Evolutionary conservation across 1,140 invertebrate genomes (phyloP), one percentile per base, ranked within the genome.

Genomic region (Cryptotermes secundus): DNA sequence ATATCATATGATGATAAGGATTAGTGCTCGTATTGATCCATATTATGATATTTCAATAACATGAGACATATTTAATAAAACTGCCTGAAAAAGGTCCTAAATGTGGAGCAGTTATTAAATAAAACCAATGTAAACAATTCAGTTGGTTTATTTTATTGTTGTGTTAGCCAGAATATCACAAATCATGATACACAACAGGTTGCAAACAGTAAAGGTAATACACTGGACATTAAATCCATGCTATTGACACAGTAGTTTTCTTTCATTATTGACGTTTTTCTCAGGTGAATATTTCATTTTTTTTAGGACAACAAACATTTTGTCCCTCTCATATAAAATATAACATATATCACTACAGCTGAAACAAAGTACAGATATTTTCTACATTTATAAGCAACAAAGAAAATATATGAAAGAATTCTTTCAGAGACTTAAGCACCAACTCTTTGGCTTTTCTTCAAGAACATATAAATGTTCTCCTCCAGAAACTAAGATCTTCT

Each of bases 201-300:
- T n/a, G n/a, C n/a, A n/a, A n/a, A n/a, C n/a, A n/a, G n/a, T n/a
- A n/a, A n/a, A n/a, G n/a, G n/a, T 31, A 72, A 3, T 72, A 72
- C 31, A 72, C n/a, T 31, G 59, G 59, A 31, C 59, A 72, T 31
- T 31, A 72, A 10, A 72, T 31, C 59, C 59, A 72, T 72, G 31
- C 31, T 72, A 72, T 31, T 72, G 59, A 72, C n/a, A 72, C n/a
- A 72, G n/a, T 72, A 72, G 59, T 72, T 72, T 72, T 31, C 59
- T 31, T 72, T 72, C n/a, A n/a, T 26, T 72, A 72, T 31, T 72
- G 59, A 72, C 31, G 26, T 31, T 72, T 72, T 31, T 72, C 26
- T 72, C n/a, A 72, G 31, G 31, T 31, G 14, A 72, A 16, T 72
- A 26, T 4, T 31, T 72, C 59, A 72, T n/a, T 72, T 72, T 31